Conservation (phyloP, 2,113 vertebrate species). For the Oxyura jamaicensis region DNA sequence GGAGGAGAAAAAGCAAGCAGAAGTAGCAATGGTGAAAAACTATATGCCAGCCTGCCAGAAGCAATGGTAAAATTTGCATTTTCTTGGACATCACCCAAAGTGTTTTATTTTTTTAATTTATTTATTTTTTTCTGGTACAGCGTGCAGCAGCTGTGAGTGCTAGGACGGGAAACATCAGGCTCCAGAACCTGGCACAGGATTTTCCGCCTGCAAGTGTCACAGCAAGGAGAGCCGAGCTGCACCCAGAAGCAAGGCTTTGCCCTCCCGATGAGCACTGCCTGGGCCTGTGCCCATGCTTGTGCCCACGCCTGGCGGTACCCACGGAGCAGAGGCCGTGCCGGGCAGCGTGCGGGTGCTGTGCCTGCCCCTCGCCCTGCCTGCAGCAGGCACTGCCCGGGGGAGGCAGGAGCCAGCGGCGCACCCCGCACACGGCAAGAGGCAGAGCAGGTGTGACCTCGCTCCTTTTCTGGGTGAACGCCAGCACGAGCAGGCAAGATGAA, state of each 20-base stretch:
- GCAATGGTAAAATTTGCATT: neutral
- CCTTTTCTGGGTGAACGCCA: neutral
- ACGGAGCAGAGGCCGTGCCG: too few species aligned
- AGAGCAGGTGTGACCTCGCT: neutral
- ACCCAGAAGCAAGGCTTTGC: neutral
- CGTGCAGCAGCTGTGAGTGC: too few species aligned
- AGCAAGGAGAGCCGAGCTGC: too few species aligned
- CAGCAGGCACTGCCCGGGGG: neutral
- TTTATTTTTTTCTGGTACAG: neutral
- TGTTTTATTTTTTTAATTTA: too few species aligned
- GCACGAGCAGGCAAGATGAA: neutral
- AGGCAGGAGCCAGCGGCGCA: rapidly evolving
- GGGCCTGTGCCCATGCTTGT: too few species aligned
- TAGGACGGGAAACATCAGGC: neutral
- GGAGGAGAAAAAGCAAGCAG: neutral
- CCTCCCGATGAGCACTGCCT: neutral
- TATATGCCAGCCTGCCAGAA: neutral
- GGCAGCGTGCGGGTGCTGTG: too few species aligned
- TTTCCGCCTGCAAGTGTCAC: neutral
- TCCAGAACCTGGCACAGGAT: neutral
- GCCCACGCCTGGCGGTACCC: too few species aligned
- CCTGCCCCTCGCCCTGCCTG: neutral
- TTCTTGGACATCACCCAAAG: neutral
- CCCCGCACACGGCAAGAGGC: neutral
- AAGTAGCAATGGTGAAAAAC: neutral